A percentile compares a stretch with the other conserved stretches of the same genome.
Evolutionary conservation across 1,140 invertebrate genomes (phyloP).

Genomic region (Papilio dardanus): DNA sequence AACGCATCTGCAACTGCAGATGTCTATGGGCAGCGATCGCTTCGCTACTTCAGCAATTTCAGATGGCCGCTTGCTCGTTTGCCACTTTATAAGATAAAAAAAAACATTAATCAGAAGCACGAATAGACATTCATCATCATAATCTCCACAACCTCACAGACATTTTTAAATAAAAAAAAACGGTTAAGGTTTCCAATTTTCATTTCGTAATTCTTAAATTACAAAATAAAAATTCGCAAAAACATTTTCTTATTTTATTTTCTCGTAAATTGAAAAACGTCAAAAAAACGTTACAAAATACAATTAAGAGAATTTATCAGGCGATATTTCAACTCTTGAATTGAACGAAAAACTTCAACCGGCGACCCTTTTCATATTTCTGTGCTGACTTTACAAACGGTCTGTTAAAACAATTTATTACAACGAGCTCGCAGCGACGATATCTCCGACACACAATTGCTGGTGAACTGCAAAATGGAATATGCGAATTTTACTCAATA

Average conservation of each 20-base stretch:
- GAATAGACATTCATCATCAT: no score
- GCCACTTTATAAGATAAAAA: no score
- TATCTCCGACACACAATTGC: conserved; percentile 10
- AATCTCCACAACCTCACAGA: no score
- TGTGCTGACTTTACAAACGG: conserved; percentile 25
- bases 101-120: no score
- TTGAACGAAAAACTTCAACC: conserved; percentile 5
- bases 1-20: no score
- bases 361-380: conserved; percentile 6
- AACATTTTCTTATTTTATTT: background rate
- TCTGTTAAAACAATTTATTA: conserved; percentile 32
- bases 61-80: no score
- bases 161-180: no score
- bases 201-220: background rate
- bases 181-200: no score
- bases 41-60: no score
- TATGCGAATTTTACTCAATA: background rate
- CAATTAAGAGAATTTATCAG: conserved; percentile 7
- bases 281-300: background rate
- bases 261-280: background rate
- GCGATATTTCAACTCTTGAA: conserved; percentile 1
- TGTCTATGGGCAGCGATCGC: no score
- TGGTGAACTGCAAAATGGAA: conserved; percentile 3
- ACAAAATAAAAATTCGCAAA: background rate
- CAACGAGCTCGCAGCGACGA: conserved; percentile 21